Percentiles rank a stretch among this genome's conserved stretches.
These are phyloP conservation scores for Papilio gigon DNA, from an alignment of 2,888 invertebrate genomes.

Conservation along the genomic window DNA sequence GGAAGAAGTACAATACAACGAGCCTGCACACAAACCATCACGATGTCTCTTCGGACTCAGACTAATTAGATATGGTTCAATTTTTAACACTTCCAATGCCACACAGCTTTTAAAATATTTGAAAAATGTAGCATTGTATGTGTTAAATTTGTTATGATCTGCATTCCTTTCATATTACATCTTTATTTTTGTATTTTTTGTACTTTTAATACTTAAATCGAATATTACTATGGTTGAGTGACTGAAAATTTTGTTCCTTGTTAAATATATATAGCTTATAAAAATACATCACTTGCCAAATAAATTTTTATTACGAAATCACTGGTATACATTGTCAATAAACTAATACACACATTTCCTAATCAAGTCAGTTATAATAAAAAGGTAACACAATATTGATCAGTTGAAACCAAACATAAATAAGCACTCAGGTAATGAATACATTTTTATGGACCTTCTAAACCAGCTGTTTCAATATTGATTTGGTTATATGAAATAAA, in stretches of 20 bases:
- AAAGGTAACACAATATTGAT: not conserved
- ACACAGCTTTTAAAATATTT: not conserved
- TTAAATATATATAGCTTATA: not conserved
- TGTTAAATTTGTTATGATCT: slow-evolving; percentile 2
- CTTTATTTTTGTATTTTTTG: slow-evolving; percentile 36
- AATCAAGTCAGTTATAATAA: not conserved
- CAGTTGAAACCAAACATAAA: not conserved
- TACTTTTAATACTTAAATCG: slow-evolving; percentile 13
- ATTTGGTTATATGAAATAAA: not conserved
- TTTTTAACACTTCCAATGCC: slow-evolving; percentile 27
- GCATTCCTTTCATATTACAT: slow-evolving; percentile 37
- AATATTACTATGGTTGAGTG: slow-evolving; percentile 1
- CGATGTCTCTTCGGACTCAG: slow-evolving; percentile 76
- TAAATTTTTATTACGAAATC: slow-evolving; percentile 33
- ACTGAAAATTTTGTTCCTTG: slow-evolving; percentile 11
- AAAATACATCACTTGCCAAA: slow-evolving; percentile 38
- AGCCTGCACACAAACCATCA: slow-evolving; percentile 64
- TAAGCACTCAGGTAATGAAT: not conserved
- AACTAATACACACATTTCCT: not conserved
- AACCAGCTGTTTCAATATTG: not conserved
- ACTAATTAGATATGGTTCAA: slow-evolving; percentile 53
- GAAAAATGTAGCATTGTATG: not conserved
- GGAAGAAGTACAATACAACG: slow-evolving; percentile 68
- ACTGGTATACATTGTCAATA: slow-evolving; percentile 9
- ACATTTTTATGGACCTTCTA: not conserved